Base-by-base conservation (phyloP, 2,888 invertebrate genomes). In the Eurois occulta region DNA sequence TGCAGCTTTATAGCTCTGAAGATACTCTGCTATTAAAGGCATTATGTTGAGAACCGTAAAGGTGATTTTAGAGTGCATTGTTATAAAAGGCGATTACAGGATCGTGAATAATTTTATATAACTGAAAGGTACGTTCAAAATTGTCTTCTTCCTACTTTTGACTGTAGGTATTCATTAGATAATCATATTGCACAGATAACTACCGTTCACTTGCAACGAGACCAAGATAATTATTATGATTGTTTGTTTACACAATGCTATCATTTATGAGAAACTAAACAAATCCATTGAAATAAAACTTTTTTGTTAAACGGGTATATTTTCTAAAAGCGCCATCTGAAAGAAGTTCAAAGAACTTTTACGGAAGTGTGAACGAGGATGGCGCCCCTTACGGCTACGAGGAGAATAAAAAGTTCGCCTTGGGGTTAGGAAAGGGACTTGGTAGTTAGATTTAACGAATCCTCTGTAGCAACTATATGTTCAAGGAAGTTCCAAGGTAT, bases 321-420 rank as follows among this genome's bases (percentile, higher is more conserved):
- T 78, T 80, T 18, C 55, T n/a, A 75, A 84, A 21, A 87, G 86
- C 89, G 89, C 90, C 89, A 90, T 90, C 89, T 90, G 41, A 72
- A 72, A 75, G 68, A 74, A 76, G 24, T 48, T 38, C n/a, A 16
- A 16, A 16, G 89, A 87, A 90, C 90, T 90, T 80, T 71, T 81
- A 75, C 28, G 74, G 68, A 78, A 81, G 70, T 38, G 28, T 43
- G 71, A 58, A 67, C 64, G 71, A 76, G 76, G 41, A 46, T 71
- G 65, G 72, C 86, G 82, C 83, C 76, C 73, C 16, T 76, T 41
- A 52, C 75, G 41, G 68, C 68, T 16, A 58, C 10, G 46, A 5
- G 24, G 8, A 7, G 18, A 65, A 55, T n/a, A 73, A 65, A 67
- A 77, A 64, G 24, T 62, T 67, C 5, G 32, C 10, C 28, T 18